These are phyloP conservation scores for Malthinus flaveolus DNA, from an alignment of 2,888 invertebrate species.

Conservation along the genomic window DNA sequence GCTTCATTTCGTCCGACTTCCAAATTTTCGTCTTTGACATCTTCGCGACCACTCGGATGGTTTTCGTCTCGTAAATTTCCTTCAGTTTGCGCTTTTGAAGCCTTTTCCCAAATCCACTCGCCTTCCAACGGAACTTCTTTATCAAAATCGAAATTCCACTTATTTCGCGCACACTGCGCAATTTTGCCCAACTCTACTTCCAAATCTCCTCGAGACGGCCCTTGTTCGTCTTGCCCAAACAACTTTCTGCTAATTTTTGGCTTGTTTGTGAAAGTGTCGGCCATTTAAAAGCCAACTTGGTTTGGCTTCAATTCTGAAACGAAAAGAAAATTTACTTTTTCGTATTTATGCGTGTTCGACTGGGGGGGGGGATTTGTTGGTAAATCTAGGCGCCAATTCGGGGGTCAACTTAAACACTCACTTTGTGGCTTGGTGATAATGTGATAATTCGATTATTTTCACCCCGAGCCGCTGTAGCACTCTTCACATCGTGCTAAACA, in stretches of 20 bases:
- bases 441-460: background rate
- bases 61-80: background rate
- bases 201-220: background rate
- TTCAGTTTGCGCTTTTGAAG: constrained; percentile 14
- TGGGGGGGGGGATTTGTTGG: too few relatives aligned
- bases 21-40: background rate
- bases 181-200: background rate
- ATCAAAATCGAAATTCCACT: constrained; percentile 62
- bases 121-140: constrained; percentile 56
- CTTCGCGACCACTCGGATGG: background rate
- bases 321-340: background rate
- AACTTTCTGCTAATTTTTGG: background rate
- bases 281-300: background rate
- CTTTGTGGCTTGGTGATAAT: background rate
- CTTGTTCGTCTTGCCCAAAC: background rate
- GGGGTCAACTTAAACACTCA: too few relatives aligned
- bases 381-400: too few relatives aligned
- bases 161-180: constrained; percentile 46
- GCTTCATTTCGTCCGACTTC: too few relatives aligned
- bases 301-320: background rate
- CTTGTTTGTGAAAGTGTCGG: background rate
- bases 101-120: constrained; percentile 55
- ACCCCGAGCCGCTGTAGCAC: background rate
- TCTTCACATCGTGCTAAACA: background rate
- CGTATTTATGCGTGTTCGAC: background rate